phyloP scores from a whole-genome alignment of 2,113 vertebrate genomes.

The Hypocryptadius cinnamomeus region DNA sequence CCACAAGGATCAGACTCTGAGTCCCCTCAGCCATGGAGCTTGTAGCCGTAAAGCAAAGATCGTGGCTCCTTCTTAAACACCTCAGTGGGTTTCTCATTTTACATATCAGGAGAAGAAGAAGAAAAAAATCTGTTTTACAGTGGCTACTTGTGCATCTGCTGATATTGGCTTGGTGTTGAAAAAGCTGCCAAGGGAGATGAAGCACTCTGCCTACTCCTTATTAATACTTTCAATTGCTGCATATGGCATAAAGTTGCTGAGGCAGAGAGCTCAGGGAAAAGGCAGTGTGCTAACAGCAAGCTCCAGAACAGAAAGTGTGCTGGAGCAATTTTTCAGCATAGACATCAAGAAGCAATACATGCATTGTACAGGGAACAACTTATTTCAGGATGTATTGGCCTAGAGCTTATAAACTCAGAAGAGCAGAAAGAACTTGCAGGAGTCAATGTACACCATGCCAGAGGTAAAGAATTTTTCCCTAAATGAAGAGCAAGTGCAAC shows the following conservation, averaged over 20 bases:
- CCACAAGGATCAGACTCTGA: not conserved
- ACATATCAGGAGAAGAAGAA: not conserved
- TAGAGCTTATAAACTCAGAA: not conserved
- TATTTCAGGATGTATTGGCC: not conserved
- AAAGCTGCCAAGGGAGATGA: not conserved
- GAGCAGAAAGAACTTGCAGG: not conserved
- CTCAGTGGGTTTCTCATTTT: not conserved
- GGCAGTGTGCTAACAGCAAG: not conserved
- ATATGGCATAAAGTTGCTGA: not conserved
- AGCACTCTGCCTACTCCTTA: not conserved
- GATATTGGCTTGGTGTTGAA: not conserved
- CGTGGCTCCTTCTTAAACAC: not conserved
- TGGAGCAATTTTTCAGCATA: not conserved
- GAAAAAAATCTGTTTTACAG: not conserved
- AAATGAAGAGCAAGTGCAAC: not conserved
- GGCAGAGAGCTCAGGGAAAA: not conserved
- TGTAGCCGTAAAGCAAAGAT: not conserved
- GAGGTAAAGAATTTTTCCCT: not conserved
- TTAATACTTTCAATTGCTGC: not conserved
- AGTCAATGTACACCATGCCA: not conserved
- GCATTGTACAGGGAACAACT: not conserved
- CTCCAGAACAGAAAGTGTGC: not conserved
- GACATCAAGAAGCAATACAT: not conserved
- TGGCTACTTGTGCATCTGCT: not conserved
- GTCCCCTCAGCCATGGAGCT: not conserved